Percentiles rank a stretch among this genome's conserved stretches.
These are phyloP conservation scores for Oncorhynchus kisutch DNA, from an alignment of 2,113 vertebrate species.

Conservation along the genomic window DNA sequence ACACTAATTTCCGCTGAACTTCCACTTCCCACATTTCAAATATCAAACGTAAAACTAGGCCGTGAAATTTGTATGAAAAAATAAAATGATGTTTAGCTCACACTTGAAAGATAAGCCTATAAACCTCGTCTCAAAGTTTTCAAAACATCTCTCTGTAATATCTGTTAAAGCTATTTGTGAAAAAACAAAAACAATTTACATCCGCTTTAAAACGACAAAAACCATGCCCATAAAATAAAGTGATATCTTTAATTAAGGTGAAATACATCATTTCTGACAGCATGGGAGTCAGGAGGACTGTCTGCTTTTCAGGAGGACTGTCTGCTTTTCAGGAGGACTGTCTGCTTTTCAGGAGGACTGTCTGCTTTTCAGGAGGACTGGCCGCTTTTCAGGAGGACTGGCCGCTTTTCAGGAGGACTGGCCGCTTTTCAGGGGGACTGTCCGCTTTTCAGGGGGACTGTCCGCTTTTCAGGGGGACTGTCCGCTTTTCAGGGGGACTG, in stretches of 20 bases:
- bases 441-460: no score
- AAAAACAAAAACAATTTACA: conserved; percentile 21
- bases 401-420: no score
- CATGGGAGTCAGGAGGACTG: neutral
- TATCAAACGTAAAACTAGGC: neutral
- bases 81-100: neutral
- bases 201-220: conserved; percentile 21
- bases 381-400: no score
- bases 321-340: no score
- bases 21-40: neutral
- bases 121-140: neutral
- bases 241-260: conserved; percentile 24
- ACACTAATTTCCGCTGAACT: neutral
- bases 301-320: neutral
- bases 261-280: neutral
- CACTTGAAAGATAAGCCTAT: neutral
- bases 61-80: neutral
- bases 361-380: no score
- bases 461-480: no score
- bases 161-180: neutral
- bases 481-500: no score
- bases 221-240: conserved; percentile 35
- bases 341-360: no score
- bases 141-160: neutral
- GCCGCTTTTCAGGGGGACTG: neutral